Evolutionary conservation across 2,797 vertebrate species (phyloP).

Genomic region (Channa striata): DNA sequence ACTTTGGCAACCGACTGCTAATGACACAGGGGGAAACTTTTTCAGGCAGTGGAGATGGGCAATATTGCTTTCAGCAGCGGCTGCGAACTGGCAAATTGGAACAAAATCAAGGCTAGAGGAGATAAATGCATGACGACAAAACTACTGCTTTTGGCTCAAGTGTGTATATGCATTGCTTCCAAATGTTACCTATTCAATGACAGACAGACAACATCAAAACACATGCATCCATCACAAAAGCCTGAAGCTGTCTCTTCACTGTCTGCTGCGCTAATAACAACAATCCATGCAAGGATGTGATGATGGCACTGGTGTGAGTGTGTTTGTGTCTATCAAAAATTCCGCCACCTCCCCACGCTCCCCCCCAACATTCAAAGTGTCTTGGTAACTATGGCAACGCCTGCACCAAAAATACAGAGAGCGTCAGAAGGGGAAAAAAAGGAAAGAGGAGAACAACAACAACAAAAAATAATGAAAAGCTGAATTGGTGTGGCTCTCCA

Average conservation of each 20-base stretch:
- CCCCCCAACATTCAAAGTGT: conserved; percentile 56
- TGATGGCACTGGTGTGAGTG: conserved; percentile 9
- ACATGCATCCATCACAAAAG: conserved; percentile 18
- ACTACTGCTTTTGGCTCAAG: conserved; percentile 26
- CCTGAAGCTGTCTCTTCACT: conserved; percentile 7
- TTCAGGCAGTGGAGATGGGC: conserved; percentile 66
- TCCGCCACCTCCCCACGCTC: conserved; percentile 17
- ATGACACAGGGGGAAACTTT: conserved; percentile 75
- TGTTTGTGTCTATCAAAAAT: conserved; percentile 41
- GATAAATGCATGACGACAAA: conserved; percentile 64
- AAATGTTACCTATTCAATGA: conserved; percentile 30
- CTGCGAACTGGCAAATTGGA: conserved; percentile 69
- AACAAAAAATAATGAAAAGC: conserved; percentile 5
- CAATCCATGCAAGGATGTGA: conserved; percentile 29
- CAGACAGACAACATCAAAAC: conserved; percentile 4
- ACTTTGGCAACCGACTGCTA: conserved; percentile 76
- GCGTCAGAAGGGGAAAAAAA: background rate
- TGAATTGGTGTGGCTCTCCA: conserved; percentile 36
- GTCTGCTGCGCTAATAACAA: conserved; percentile 36
- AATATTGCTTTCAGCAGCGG: conserved; percentile 72
- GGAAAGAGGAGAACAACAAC: background rate
- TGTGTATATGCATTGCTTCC: conserved; percentile 14
- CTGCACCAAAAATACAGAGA: conserved; percentile 40
- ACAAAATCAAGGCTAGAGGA: conserved; percentile 66
- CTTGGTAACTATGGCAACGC: conserved; percentile 60